Base-by-base conservation (phyloP, 2,113 vertebrate genomes). In the Leiothrix lutea region DNA sequence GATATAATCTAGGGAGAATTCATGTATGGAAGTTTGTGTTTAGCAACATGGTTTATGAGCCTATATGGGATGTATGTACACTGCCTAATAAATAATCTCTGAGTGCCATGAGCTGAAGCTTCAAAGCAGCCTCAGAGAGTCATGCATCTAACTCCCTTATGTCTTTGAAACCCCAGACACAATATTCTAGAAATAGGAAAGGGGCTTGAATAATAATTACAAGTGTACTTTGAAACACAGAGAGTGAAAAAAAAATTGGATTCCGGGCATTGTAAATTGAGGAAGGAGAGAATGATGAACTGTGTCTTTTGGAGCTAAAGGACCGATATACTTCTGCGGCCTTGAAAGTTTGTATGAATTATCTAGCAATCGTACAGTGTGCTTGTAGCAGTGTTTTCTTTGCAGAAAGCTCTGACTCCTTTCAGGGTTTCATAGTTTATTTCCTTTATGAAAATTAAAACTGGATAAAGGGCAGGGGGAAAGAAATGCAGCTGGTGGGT, bases 71-170 rank as follows among this genome's bases (percentile, higher is more conserved):
- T 56, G 47, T 84, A 86, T 71, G 35, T 28, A 62, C 51, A 66
- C 4, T 78, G 67, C 56, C 69, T 75, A 86, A 83, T 93, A 95
- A 95, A 94, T 80, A 92, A 92, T 47, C 29, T 67, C 64, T 66
- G 72, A 86, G n/a, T 60, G 44, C 40, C 82, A 42, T 0, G 2
- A 88, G 31, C 18, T 93, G 80, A 71, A 73, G 77, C 86, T 93
- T 92, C 75, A 71, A 92, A 96, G 72, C 88, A 88, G 64, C 48
- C 85, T 93, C 81, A 93, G n/a, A 88, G 81, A 95, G 80, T 86
- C 80, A 84, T 80, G 82, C 36, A 78, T 93, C 81, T 90, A 67
- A 86, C 47, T 96, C 85, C 82, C 71, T 78, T 48, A 94, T 6
- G 80, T 28, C 71, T 96, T 81, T 93, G 80, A 92, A 94, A 80